Evolutionary conservation across 2,113 vertebrate species (phyloP).

Genomic region (Antennarius striatus): DNA sequence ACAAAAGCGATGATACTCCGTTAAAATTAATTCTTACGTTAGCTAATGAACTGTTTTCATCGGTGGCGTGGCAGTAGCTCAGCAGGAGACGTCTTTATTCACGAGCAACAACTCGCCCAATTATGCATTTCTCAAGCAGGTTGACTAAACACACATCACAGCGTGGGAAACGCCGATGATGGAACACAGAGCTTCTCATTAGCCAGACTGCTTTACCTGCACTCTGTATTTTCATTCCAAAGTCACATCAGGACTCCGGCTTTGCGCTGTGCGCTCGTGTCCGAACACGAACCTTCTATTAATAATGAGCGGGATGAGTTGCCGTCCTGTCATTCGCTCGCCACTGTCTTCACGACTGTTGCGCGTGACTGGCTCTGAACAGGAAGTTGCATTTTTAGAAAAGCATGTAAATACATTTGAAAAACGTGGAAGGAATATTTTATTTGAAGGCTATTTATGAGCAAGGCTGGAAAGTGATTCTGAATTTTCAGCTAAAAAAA

Average conservation of each 20-base stretch:
- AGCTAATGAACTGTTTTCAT: conserved; percentile 4
- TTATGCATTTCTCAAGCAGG: conserved; percentile 32
- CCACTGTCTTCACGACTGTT: background rate
- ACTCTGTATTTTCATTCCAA: background rate
- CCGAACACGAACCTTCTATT: conserved; percentile 26
- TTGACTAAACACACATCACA: conserved; percentile 27
- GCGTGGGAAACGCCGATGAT: conserved; percentile 21
- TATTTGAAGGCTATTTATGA: too few relatives aligned
- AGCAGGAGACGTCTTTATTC: conserved; percentile 13
- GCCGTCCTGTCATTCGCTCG: background rate
- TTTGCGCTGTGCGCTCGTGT: conserved; percentile 3
- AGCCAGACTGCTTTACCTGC: conserved; percentile 13
- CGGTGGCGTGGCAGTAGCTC: conserved; percentile 15
- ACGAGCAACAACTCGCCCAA: conserved; percentile 37
- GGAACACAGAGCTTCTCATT: conserved; percentile 32
- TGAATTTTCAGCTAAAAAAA: too few relatives aligned
- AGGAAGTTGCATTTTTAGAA: too few relatives aligned
- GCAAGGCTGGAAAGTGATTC: too few relatives aligned
- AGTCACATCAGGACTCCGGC: conserved; percentile 25
- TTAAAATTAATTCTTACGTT: background rate
- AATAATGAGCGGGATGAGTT: conserved; percentile 29
- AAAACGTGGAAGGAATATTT: too few relatives aligned
- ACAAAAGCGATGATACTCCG: background rate
- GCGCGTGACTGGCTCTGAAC: background rate
- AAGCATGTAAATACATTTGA: too few relatives aligned